Conservation (phyloP, 2,797 vertebrate species). For the Pelochelys cantorii region DNA sequence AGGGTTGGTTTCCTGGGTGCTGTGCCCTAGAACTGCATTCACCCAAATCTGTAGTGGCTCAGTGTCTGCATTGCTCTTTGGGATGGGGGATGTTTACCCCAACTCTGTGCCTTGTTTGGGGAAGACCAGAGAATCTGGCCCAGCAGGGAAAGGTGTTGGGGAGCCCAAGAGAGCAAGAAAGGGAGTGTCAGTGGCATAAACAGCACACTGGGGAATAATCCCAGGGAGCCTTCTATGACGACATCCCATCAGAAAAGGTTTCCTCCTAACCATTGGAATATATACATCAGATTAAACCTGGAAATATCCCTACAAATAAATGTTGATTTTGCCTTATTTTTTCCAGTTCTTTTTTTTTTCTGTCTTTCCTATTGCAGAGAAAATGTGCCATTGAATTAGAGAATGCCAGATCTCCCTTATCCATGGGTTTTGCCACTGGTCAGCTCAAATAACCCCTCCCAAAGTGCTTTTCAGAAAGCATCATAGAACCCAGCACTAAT, state of each 20-base stretch:
- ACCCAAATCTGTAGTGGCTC: too few relatives aligned
- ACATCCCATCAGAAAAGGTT: neutral
- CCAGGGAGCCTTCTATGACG: too few relatives aligned
- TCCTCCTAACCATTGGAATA: constrained; percentile 30
- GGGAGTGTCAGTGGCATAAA: too few relatives aligned
- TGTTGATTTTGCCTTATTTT: constrained; percentile 5
- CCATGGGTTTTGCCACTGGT: neutral
- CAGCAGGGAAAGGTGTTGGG: too few relatives aligned
- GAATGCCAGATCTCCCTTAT: neutral
- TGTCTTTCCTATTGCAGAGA: neutral
- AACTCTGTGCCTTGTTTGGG: too few relatives aligned
- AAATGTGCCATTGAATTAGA: neutral
- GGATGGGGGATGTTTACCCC: too few relatives aligned
- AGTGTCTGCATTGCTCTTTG: too few relatives aligned
- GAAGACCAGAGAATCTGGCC: too few relatives aligned
- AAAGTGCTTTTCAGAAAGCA: neutral
- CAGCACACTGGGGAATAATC: too few relatives aligned
- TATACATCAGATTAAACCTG: constrained; percentile 10
- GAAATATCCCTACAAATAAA: constrained; percentile 28
- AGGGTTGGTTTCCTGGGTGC: too few relatives aligned
- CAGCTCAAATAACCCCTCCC: neutral
- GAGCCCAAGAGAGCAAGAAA: too few relatives aligned
- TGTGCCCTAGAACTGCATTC: too few relatives aligned
- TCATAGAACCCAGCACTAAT: neutral
- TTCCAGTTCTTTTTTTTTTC: neutral